These are phyloP conservation scores for Gadopsis marmoratus DNA, from an alignment of 2,797 vertebrate genomes.

Conservation along the genomic window DNA sequence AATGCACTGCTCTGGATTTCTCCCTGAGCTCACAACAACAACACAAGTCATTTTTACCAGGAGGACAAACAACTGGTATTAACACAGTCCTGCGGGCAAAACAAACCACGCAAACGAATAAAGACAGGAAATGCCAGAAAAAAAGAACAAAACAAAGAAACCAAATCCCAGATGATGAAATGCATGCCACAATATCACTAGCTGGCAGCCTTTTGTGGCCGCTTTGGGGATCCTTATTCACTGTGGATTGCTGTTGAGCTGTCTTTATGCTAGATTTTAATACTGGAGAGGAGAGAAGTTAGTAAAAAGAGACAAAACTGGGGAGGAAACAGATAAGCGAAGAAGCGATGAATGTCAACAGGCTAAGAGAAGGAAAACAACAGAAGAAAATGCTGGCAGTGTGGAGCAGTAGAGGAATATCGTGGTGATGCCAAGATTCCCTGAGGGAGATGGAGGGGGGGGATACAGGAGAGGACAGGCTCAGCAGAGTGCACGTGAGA, in stretches of 20 bases:
- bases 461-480: constrained; percentile 36
- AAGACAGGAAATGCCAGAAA: constrained; percentile 21
- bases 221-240: neutral
- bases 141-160: neutral
- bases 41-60: constrained; percentile 4
- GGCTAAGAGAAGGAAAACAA: neutral
- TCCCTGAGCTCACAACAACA: neutral
- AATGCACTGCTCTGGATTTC: neutral
- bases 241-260: neutral
- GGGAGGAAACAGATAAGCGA: neutral
- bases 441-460: constrained; percentile 39
- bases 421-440: constrained; percentile 32
- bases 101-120: constrained; percentile 12
- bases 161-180: constrained; percentile 14
- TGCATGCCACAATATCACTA: neutral
- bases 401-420: constrained; percentile 1
- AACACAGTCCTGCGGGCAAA: constrained; percentile 5
- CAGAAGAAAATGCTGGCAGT: neutral
- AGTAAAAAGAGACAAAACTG: neutral
- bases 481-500: constrained; percentile 56
- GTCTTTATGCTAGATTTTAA: neutral
- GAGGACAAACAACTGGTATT: constrained; percentile 11
- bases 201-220: neutral
- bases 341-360: neutral
- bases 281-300: neutral